These are phyloP conservation scores for Aphrophora alni DNA, from an alignment of 2,888 invertebrate genomes.

Conservation along the genomic window DNA sequence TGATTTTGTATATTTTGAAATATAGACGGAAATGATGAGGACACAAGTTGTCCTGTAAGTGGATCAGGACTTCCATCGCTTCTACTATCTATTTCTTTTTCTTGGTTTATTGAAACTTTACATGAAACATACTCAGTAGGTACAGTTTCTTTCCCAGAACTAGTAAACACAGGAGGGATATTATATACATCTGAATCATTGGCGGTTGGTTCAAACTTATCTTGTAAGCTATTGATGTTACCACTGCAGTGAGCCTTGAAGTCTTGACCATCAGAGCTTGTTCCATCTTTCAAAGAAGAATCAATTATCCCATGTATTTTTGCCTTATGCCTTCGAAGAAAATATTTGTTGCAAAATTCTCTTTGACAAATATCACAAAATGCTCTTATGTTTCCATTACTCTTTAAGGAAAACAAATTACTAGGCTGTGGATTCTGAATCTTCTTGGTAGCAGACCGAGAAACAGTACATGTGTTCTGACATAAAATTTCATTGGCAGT, in stretches of 20 bases:
- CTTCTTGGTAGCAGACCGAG: constrained; percentile 19
- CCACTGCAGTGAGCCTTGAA: constrained; percentile 44
- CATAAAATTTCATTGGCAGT: constrained; percentile 37
- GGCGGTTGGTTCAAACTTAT: not conserved
- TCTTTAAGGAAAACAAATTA: constrained; percentile 27
- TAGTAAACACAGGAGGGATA: not conserved
- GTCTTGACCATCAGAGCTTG: constrained; percentile 41
- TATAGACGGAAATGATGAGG: not conserved
- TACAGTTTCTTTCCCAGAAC: not conserved
- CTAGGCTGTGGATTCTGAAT: constrained; percentile 29
- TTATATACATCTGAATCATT: constrained; percentile 13
- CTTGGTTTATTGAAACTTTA: not conserved
- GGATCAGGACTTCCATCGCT: not conserved
- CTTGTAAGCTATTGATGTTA: constrained; percentile 15
- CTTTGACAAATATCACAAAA: constrained; percentile 93
- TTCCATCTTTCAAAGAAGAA: constrained; percentile 30
- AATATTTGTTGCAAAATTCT: constrained; percentile 93
- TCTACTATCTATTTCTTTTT: not conserved
- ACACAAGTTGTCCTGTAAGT: not conserved
- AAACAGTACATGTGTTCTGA: constrained; percentile 19
- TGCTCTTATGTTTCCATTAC: constrained; percentile 62
- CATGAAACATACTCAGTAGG: not conserved
- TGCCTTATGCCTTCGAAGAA: constrained; percentile 89
- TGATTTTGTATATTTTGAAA: constrained; percentile 11
- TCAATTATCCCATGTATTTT: constrained; percentile 83